phyloP scores from a whole-genome alignment of 2,797 vertebrate species.

The Chrosomus eos region DNA sequence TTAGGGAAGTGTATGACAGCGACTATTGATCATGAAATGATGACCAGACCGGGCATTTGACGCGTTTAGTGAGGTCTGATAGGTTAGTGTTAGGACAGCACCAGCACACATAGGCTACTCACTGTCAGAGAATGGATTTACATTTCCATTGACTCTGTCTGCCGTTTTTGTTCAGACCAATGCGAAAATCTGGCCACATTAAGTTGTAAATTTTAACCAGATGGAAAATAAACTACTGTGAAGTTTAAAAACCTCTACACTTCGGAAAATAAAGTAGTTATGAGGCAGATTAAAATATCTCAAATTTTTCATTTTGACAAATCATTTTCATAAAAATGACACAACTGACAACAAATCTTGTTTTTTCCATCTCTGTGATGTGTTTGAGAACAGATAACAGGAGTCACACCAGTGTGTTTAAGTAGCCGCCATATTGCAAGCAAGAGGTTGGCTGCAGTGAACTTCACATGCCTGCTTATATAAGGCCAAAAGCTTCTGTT shows the following conservation, averaged over 20 bases:
- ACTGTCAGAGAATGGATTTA: too few relatives aligned
- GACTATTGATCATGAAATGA: too few relatives aligned
- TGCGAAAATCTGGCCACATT: too few relatives aligned
- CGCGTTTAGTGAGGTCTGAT: too few relatives aligned
- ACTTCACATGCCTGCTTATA: constrained; percentile 21
- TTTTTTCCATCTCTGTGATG: neutral
- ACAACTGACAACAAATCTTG: neutral
- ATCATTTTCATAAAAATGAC: neutral
- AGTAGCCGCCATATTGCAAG: neutral
- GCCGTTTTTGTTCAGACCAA: too few relatives aligned
- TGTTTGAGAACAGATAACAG: neutral
- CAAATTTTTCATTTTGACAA: neutral
- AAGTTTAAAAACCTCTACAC: neutral
- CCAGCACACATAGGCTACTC: too few relatives aligned
- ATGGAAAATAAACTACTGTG: neutral
- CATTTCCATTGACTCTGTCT: too few relatives aligned
- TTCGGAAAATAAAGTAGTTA: neutral
- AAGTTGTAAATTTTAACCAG: neutral
- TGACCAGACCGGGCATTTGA: too few relatives aligned
- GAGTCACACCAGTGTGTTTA: neutral
- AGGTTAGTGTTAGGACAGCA: too few relatives aligned
- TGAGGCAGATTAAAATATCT: neutral
- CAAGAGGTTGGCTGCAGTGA: neutral
- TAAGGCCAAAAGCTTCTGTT: constrained; percentile 12
- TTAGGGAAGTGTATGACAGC: too few relatives aligned